Percentiles rank a stretch among this genome's conserved stretches.
Evolutionary conservation across 1,140 invertebrate species (phyloP).

Genomic region (Halictus rubicundus): DNA sequence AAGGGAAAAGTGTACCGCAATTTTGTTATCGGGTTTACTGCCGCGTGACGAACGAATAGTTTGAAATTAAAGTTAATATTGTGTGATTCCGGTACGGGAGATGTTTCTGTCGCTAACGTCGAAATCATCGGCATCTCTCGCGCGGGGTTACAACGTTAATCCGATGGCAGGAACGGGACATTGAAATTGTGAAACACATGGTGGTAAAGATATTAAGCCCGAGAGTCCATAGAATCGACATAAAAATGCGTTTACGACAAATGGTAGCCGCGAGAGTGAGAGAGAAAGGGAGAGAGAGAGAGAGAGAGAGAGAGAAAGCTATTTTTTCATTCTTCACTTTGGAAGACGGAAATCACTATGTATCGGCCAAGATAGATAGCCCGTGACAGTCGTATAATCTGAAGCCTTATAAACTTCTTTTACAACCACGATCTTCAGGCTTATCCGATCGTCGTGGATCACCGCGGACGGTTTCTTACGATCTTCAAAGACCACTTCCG

Average conservation of each 20-base stretch:
- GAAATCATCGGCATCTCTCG: neutral
- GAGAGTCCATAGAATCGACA: neutral
- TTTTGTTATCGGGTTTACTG: no score
- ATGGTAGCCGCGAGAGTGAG: neutral
- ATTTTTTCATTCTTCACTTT: slow-evolving; percentile 11
- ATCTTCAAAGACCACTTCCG: slow-evolving; percentile 45
- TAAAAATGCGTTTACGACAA: neutral
- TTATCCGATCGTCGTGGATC: slow-evolving; percentile 61
- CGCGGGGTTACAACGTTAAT: neutral
- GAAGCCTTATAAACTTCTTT: slow-evolving; percentile 35
- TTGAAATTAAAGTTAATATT: no score
- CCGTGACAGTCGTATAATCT: slow-evolving; percentile 31
- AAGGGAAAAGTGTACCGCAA: no score
- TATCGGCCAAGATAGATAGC: slow-evolving; percentile 22
- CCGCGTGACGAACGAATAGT: no score
- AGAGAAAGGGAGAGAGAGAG: neutral
- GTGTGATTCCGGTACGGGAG: no score
- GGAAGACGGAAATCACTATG: slow-evolving; percentile 14
- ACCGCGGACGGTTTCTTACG: slow-evolving; percentile 23
- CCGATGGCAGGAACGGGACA: neutral
- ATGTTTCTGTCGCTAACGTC: neutral
- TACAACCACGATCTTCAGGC: slow-evolving; percentile 26
- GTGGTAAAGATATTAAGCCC: neutral
- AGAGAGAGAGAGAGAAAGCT: neutral
- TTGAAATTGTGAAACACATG: neutral